A percentile compares a stretch with the other conserved stretches of the same genome.
These are phyloP conservation scores for Pseudomyrmex dendroicus DNA, from an alignment of 1,140 invertebrate genomes.

Conservation along the genomic window DNA sequence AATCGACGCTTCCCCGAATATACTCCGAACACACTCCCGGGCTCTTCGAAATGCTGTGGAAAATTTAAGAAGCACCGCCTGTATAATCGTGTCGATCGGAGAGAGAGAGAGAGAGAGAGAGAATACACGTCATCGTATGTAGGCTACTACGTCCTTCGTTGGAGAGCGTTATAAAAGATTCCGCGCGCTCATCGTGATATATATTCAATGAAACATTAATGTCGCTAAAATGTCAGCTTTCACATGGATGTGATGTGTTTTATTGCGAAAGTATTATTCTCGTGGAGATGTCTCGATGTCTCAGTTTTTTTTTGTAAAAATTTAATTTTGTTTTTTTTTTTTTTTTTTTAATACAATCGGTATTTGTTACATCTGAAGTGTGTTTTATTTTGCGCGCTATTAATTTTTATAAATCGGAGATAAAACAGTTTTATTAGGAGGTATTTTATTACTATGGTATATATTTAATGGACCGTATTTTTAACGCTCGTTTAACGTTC, in stretches of 20 bases:
- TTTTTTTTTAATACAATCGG: neutral
- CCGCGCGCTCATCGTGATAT: no score
- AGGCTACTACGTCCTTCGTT: neutral
- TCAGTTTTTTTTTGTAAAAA: no score
- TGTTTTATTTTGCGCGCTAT: no score
- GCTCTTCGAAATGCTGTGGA: neutral
- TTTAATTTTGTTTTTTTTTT: neutral
- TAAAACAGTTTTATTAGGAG: no score
- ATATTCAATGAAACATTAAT: no score
- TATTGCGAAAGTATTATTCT: neutral
- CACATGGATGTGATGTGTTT: neutral
- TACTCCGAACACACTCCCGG: neutral
- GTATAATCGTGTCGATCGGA: conserved; percentile 14
- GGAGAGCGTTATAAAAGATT: no score
- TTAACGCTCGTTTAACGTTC: neutral
- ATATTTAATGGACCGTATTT: neutral
- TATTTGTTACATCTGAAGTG: no score
- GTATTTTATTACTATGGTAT: no score
- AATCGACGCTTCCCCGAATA: conserved; percentile 20
- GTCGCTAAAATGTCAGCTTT: neutral
- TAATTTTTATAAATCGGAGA: neutral
- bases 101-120: no score
- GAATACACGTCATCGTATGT: neutral
- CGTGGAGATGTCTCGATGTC: neutral
- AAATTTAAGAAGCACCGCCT: conserved; percentile 30